Evolutionary conservation across 2,888 invertebrate genomes (phyloP).

Genomic region (Keiferia lycopersicella): DNA sequence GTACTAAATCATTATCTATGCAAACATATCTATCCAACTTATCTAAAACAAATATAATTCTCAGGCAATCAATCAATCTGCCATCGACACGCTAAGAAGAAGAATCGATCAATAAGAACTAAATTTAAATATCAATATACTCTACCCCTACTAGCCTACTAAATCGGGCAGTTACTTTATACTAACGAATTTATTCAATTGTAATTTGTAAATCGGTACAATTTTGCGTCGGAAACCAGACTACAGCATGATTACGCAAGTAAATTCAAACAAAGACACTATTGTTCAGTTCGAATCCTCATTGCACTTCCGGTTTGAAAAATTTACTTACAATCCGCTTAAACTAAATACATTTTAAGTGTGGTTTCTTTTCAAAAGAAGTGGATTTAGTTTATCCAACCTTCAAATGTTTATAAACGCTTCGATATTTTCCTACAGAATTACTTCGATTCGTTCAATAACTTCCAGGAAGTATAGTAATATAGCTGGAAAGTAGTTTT

Average conservation of each 20-base stretch:
- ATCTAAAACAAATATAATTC: too few relatives aligned
- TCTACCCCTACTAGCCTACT: too few relatives aligned
- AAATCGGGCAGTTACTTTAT: background rate
- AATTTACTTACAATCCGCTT: background rate
- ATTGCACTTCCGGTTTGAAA: slow-evolving; percentile 1
- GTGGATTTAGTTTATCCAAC: background rate
- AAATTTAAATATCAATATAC: too few relatives aligned
- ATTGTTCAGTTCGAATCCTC: slow-evolving; percentile 7
- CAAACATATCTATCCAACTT: too few relatives aligned
- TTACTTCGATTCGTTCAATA: slow-evolving; percentile 2
- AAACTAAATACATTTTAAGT: slow-evolving; percentile 4
- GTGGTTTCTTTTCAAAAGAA: slow-evolving; percentile 3
- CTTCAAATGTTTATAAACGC: slow-evolving; percentile 1
- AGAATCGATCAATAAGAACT: too few relatives aligned
- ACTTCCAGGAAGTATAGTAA: background rate
- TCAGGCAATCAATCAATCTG: too few relatives aligned
- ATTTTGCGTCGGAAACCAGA: background rate
- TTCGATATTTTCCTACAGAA: slow-evolving; percentile 5
- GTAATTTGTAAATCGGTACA: background rate
- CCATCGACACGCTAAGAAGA: too few relatives aligned
- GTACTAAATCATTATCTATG: too few relatives aligned
- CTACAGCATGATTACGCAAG: slow-evolving; percentile 11
- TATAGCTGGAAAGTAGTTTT: background rate
- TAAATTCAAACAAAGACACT: slow-evolving; percentile 12
- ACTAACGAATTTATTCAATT: slow-evolving; percentile 1